A percentile compares a stretch with the other conserved stretches of the same genome.
Conservation (phyloP, 2,797 vertebrate species). For the Okamejei kenojei region DNA sequence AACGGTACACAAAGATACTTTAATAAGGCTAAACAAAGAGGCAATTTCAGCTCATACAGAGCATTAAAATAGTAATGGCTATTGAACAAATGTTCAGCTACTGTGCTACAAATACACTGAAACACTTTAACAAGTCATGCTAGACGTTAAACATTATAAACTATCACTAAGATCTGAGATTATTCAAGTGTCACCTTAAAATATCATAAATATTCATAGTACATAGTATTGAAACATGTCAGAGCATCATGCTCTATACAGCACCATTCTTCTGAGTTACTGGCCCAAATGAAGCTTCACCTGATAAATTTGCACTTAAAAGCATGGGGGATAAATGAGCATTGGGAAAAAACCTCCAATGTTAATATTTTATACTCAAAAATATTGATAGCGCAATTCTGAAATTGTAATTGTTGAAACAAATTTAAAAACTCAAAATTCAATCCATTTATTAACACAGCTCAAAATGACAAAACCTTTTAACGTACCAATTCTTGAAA, state of each 20-base stretch:
- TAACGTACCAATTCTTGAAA: neutral
- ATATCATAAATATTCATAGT: neutral
- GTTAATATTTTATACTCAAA: neutral
- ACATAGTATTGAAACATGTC: no score
- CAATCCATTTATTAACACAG: neutral
- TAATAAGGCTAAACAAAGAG: neutral
- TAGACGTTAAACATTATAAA: neutral
- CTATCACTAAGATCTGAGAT: neutral
- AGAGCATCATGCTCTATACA: no score
- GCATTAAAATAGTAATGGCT: neutral
- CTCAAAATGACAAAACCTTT: neutral
- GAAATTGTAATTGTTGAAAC: neutral
- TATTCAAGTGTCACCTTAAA: neutral
- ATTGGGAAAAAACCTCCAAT: neutral
- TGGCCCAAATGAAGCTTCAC: neutral
- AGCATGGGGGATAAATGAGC: neutral
- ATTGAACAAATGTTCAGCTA: neutral
- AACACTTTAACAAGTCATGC: neutral
- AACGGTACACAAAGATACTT: neutral
- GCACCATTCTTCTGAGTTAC: no score
- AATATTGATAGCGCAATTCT: neutral
- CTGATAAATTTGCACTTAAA: neutral
- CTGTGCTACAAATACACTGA: neutral
- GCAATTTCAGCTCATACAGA: neutral
- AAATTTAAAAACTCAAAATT: neutral